Conservation (phyloP, 2,888 invertebrate genomes). For the Callinectes sapidus region DNA sequence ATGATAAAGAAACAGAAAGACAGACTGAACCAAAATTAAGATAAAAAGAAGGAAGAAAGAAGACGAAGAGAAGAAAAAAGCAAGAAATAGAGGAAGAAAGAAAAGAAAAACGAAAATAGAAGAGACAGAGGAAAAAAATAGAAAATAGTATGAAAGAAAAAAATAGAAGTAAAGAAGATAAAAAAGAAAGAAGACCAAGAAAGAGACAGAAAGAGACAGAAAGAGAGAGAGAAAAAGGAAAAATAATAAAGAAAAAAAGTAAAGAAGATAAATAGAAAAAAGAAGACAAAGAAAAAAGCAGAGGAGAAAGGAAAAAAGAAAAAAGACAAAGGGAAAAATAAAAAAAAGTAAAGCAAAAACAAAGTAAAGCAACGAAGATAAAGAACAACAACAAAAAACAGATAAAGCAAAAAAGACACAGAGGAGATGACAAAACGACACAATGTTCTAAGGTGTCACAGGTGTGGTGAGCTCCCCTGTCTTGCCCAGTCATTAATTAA, state of each 20-base stretch:
- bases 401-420: neutral
- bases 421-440: neutral
- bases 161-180: neutral
- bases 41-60: too few species aligned
- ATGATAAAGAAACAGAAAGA: too few species aligned
- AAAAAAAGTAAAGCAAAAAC: neutral
- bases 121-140: neutral
- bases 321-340: neutral
- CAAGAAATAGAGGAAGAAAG: neutral
- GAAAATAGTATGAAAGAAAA: neutral
- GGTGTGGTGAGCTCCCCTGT: conserved; percentile 13
- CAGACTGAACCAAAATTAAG: too few species aligned
- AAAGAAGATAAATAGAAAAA: too few species aligned
- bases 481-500: neutral
- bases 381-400: neutral
- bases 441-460: neutral
- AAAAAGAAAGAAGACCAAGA: neutral
- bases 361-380: neutral
- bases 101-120: too few species aligned
- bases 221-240: too few species aligned
- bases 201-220: neutral
- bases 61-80: neutral
- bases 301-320: neutral
- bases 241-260: too few species aligned
- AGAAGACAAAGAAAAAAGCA: too few species aligned